Evolutionary conservation across 1,140 invertebrate species (phyloP).

Genomic region (Pygmarrhopalites habei): DNA sequence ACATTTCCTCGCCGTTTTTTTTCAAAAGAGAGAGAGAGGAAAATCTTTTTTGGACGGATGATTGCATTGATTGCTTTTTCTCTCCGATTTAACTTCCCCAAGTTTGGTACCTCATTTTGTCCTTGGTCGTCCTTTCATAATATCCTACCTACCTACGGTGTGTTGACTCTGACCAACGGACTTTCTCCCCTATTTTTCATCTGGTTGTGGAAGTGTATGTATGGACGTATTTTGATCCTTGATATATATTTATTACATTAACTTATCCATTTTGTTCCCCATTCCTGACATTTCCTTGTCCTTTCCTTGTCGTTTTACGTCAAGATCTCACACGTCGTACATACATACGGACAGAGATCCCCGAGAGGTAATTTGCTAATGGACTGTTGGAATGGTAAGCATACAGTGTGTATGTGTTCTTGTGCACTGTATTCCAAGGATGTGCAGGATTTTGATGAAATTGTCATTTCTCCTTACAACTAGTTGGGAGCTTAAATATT

Average conservation of each 20-base stretch:
- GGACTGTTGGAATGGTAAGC: background rate
- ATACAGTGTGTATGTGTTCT: background rate
- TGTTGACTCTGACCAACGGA: background rate
- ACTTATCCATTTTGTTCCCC: background rate
- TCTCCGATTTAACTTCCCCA: slow-evolving; percentile 27
- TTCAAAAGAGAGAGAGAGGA: slow-evolving; percentile 12
- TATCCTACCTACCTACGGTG: background rate
- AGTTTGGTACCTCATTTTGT: too few relatives aligned
- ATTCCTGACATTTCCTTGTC: background rate
- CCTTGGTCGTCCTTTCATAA: too few relatives aligned
- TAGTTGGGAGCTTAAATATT: too few relatives aligned
- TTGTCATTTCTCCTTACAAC: too few relatives aligned
- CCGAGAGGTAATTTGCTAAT: background rate
- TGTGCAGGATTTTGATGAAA: background rate
- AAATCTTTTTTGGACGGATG: slow-evolving; percentile 13
- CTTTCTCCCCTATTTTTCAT: too few relatives aligned
- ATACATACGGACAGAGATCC: background rate
- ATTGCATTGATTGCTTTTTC: slow-evolving; percentile 32
- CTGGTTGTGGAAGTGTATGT: too few relatives aligned
- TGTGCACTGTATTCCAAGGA: background rate
- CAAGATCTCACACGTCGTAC: background rate
- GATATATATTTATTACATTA: slow-evolving; percentile 4
- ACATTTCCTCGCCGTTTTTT: slow-evolving; percentile 4
- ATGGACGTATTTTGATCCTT: background rate
- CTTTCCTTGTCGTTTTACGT: background rate